Percentiles rank a stretch among this genome's conserved stretches.
These are phyloP conservation scores for Macropodus opercularis DNA, from an alignment of 2,797 vertebrate species.

Conservation along the genomic window DNA sequence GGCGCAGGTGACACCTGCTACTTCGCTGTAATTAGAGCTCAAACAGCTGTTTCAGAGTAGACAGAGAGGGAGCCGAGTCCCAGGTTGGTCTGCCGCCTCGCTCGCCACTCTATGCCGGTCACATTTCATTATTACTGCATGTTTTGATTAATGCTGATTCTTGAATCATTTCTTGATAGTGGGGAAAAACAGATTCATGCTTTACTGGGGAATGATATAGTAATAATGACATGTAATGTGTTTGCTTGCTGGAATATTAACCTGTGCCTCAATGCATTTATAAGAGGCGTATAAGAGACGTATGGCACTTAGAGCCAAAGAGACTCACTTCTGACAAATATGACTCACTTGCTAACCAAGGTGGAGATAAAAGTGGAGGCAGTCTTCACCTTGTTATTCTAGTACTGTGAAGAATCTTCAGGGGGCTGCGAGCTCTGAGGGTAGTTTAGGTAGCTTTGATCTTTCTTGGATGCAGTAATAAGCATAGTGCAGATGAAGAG, in stretches of 20 bases:
- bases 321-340: constrained; percentile 65
- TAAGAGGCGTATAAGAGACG: constrained; percentile 28
- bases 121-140: constrained; percentile 59
- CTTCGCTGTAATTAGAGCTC: constrained; percentile 82
- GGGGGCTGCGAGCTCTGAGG: constrained; percentile 64
- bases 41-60: constrained; percentile 81
- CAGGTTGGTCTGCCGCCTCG: constrained; percentile 43
- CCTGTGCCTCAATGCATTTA: constrained; percentile 25
- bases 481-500: constrained; percentile 71
- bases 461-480: constrained; percentile 74
- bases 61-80: constrained; percentile 49
- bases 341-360: constrained; percentile 67
- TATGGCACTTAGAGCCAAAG: constrained; percentile 50
- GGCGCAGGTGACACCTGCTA: constrained; percentile 84
- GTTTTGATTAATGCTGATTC: constrained; percentile 41
- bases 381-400: constrained; percentile 72
- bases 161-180: constrained; percentile 41
- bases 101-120: constrained; percentile 58
- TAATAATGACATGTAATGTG: constrained; percentile 23
- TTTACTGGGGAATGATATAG: constrained; percentile 15
- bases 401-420: constrained; percentile 72
- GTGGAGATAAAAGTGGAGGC: constrained; percentile 76
- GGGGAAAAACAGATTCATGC: neutral
- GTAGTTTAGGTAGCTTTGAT: constrained; percentile 80
- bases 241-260: constrained; percentile 42